phyloP scores from a whole-genome alignment of 2,888 invertebrate genomes.

The Apotomis turbidana region DNA sequence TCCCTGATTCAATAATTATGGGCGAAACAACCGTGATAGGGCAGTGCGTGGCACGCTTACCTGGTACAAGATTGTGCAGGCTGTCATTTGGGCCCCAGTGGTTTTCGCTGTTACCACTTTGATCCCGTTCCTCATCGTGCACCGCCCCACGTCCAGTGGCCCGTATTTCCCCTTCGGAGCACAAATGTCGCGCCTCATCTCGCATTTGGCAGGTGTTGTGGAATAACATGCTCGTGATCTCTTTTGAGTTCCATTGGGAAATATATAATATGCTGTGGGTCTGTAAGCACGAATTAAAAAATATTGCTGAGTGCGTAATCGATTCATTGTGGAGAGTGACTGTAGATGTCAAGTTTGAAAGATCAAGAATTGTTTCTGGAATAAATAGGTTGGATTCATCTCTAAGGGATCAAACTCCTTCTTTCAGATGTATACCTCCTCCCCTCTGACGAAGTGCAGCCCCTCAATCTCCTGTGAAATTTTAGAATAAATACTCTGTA shows the following conservation, averaged over 20 bases:
- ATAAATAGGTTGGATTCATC: too few species aligned
- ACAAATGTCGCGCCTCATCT: conserved; percentile 13
- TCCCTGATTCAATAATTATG: too few species aligned
- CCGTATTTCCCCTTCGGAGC: conserved; percentile 62
- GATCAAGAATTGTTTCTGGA: not conserved
- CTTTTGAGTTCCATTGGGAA: too few species aligned
- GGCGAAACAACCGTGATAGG: too few species aligned
- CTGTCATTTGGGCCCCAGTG: conserved; percentile 58
- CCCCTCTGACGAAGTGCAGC: too few species aligned
- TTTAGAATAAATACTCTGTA: too few species aligned
- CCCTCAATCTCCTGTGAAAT: too few species aligned
- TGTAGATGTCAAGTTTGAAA: conserved; percentile 13
- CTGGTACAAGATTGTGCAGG: conserved; percentile 74
- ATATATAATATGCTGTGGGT: too few species aligned
- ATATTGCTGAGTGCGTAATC: not conserved
- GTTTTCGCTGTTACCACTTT: conserved; percentile 60
- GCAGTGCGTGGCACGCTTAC: conserved; percentile 48
- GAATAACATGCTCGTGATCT: too few species aligned
- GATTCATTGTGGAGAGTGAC: conserved; percentile 16
- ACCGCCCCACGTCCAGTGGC: conserved; percentile 61
- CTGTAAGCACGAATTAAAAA: not conserved
- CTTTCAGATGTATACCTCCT: too few species aligned
- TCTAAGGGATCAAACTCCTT: too few species aligned
- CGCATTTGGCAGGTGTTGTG: too few species aligned
- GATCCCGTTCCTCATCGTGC: conserved; percentile 63